phyloP scores from a whole-genome alignment of 2,888 invertebrate species.

The Conchocele bisecta region DNA sequence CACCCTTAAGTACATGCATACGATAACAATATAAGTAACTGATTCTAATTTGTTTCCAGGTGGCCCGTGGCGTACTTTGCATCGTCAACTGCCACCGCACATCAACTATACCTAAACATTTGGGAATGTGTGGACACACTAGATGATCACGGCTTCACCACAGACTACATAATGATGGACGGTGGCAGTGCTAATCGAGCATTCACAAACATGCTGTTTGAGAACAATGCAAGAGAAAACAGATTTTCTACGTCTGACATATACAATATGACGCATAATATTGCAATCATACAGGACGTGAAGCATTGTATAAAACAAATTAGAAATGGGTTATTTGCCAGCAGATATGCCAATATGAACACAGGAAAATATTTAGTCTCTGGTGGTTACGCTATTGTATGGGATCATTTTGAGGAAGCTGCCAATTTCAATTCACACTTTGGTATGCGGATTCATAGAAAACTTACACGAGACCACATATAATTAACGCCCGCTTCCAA shows the following conservation, averaged over 20 bases:
- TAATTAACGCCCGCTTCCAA: constrained; percentile 28
- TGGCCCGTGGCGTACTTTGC: constrained; percentile 41
- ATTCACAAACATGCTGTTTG: neutral
- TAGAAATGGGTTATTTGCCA: constrained; percentile 20
- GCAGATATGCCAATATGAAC: constrained; percentile 7
- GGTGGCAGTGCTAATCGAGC: neutral
- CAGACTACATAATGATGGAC: constrained; percentile 5
- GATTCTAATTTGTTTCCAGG: constrained; percentile 33
- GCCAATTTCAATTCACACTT: constrained; percentile 29
- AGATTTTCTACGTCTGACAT: neutral
- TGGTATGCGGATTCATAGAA: constrained; percentile 28
- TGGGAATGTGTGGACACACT: constrained; percentile 53
- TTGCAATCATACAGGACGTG: neutral
- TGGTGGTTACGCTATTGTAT: constrained; percentile 13
- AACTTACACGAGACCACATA: constrained; percentile 38
- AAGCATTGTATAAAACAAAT: neutral
- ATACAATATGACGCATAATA: neutral
- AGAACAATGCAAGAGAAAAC: neutral
- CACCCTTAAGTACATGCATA: too few species aligned
- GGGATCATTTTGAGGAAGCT: constrained; percentile 30
- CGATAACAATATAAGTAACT: too few species aligned
- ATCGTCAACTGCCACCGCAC: constrained; percentile 2
- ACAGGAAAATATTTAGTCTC: constrained; percentile 17
- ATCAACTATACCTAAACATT: constrained; percentile 20
- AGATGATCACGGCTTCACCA: neutral